Base-by-base conservation (phyloP, 2,888 invertebrate genomes). In the Zaprionus lineosus region DNA sequence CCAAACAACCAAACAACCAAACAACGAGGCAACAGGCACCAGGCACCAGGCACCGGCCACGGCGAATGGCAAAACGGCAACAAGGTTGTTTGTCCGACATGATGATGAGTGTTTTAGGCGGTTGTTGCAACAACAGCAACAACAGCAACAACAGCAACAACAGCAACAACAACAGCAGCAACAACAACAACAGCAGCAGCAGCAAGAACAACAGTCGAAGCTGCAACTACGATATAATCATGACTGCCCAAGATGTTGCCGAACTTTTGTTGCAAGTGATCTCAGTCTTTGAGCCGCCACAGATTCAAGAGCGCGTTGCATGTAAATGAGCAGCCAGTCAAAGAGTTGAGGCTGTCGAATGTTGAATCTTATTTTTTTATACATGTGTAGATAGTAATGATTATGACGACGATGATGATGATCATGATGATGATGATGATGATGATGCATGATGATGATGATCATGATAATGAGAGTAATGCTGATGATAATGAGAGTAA, bases 71-170 rank as follows among this genome's bases (percentile, higher is more conserved):
- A 63, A 63, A n/a, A 73, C 68, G 74, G 75, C 75, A 79, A 83
- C 84, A 79, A 79, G 84, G 82, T 81, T 81, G 84, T 84, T 81
- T 81, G 79, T 81, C 77, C 84, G 79, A 81, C 79, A 81, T 81
- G 84, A 81, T 81, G 84, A 84, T 81, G 79, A 81, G 79, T 81
- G 84, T 84, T 79, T 83, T 66, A 83, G 81, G 74, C 81, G 77
- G 71, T 68, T 75, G 65, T 53, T 40, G 58, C 57, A 67, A 47
- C 71, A 63, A 47, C 37, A 33, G 21, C 31, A 68, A 36, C 63
- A 52, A 19, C 64, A 72, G 19, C 33, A 43, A n/a, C 62, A 56
- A 7, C 36, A 46, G 11, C 46, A 39, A 0, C 40, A 57, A 2
- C 60, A 58, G 8, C 61, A 56, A 21, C 60, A 52, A 41, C 55